These are phyloP conservation scores for Spheniscus mendiculus DNA, from an alignment of 2,113 vertebrate genomes.

Conservation along the genomic window DNA sequence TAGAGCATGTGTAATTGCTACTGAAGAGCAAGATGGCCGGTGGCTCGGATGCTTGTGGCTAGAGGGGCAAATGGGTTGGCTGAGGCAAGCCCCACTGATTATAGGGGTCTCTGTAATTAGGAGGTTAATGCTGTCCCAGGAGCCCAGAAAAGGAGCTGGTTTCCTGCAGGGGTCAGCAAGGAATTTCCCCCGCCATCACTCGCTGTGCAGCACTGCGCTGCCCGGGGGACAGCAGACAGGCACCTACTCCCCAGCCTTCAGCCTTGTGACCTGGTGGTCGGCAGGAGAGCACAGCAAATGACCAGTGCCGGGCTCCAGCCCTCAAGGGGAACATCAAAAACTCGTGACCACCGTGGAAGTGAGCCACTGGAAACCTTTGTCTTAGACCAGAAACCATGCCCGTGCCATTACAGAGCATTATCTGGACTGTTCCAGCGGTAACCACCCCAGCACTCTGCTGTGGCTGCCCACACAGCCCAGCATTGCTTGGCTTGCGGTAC, in stretches of 20 bases:
- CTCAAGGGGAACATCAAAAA: background rate
- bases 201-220: background rate
- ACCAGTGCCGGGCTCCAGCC: background rate
- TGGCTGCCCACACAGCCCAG: accelerated
- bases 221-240: background rate
- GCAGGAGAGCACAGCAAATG: background rate
- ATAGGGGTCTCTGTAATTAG: background rate
- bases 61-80: background rate
- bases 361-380: background rate
- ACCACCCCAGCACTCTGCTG: background rate
- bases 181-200: background rate
- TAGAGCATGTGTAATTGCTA: background rate
- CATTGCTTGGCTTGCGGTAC: background rate
- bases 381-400: background rate
- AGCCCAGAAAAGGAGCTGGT: background rate
- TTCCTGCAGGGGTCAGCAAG: background rate
- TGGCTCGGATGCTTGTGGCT: background rate
- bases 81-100: background rate
- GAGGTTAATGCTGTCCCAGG: background rate
- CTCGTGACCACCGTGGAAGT: background rate
- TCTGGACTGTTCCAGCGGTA: background rate
- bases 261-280: background rate
- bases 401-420: background rate
- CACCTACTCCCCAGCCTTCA: background rate
- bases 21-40: background rate